A percentile compares a stretch with the other conserved stretches of the same genome.
These are phyloP conservation scores for Cyanoramphus novaezelandiae DNA, from an alignment of 2,113 vertebrate genomes.

Conservation along the genomic window DNA sequence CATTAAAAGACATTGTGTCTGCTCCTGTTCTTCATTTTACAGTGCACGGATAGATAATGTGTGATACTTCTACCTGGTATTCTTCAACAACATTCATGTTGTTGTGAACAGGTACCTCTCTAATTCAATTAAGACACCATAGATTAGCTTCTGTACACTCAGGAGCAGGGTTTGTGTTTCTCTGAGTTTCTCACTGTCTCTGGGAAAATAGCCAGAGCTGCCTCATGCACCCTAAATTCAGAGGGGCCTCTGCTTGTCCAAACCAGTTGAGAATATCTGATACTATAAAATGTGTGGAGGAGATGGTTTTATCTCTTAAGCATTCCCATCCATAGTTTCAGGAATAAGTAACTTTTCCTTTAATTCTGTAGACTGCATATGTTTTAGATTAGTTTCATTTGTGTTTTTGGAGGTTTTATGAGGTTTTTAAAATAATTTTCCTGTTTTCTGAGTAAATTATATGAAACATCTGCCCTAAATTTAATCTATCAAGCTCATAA, in stretches of 20 bases:
- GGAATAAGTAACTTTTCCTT: constrained; percentile 34
- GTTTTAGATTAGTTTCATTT: constrained; percentile 64
- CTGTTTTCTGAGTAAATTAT: constrained; percentile 67
- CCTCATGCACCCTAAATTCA: constrained; percentile 16
- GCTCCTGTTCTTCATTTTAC: background rate
- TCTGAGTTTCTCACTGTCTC: background rate
- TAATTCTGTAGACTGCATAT: constrained; percentile 29
- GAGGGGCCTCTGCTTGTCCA: background rate
- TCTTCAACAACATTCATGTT: background rate
- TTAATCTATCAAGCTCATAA: constrained; percentile 66
- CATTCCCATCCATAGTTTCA: background rate
- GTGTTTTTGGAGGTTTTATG: constrained; percentile 59
- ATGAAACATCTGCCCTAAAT: constrained; percentile 51
- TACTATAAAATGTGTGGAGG: background rate
- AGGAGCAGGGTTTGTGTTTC: background rate
- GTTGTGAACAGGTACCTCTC: background rate
- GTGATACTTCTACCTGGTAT: background rate
- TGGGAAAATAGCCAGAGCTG: constrained; percentile 26
- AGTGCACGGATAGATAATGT: background rate
- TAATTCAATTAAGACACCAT: background rate
- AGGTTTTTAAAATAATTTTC: constrained; percentile 59
- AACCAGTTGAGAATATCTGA: background rate
- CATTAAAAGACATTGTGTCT: background rate
- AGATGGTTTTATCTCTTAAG: constrained; percentile 21
- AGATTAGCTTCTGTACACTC: background rate